These are phyloP conservation scores for Chironomus tepperi DNA, from an alignment of 1,140 invertebrate species.

Conservation along the genomic window DNA sequence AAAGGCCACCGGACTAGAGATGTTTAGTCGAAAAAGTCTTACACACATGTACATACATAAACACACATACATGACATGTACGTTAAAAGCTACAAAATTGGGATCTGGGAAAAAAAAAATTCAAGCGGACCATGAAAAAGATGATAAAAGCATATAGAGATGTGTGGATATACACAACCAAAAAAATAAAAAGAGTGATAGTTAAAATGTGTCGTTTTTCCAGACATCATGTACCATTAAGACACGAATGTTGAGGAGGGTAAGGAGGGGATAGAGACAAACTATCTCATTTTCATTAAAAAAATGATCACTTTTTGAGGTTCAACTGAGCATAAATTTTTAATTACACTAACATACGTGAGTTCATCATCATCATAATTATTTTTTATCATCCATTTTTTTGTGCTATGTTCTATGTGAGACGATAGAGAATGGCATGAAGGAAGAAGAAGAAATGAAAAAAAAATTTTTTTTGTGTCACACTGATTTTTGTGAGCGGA, in stretches of 20 bases:
- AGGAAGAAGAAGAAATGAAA: too few species aligned
- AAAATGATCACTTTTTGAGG: conserved; percentile 1
- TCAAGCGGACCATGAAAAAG: background rate
- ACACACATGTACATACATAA: background rate
- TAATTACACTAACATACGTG: conserved; percentile 7
- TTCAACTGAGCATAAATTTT: conserved; percentile 7
- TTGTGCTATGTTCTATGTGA: too few species aligned
- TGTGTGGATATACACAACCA: background rate
- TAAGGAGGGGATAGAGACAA: background rate
- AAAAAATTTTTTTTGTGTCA: too few species aligned
- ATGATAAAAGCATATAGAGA: too few species aligned
- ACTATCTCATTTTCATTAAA: conserved; percentile 2
- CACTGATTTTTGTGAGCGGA: too few species aligned
- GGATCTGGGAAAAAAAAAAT: background rate
- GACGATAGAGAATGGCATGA: too few species aligned
- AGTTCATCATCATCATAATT: background rate
- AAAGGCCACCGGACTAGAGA: background rate
- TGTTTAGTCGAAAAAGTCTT: background rate
- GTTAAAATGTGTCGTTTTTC: background rate
- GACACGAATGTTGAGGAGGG: background rate
- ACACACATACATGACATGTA: background rate
- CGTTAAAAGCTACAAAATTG: background rate
- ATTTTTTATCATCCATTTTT: too few species aligned
- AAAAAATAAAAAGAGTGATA: background rate
- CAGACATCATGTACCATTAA: background rate